Evolutionary conservation across 2,113 vertebrate genomes (phyloP), one percentile per base, ranked within the genome.

Genomic region (Nicator chloris): DNA sequence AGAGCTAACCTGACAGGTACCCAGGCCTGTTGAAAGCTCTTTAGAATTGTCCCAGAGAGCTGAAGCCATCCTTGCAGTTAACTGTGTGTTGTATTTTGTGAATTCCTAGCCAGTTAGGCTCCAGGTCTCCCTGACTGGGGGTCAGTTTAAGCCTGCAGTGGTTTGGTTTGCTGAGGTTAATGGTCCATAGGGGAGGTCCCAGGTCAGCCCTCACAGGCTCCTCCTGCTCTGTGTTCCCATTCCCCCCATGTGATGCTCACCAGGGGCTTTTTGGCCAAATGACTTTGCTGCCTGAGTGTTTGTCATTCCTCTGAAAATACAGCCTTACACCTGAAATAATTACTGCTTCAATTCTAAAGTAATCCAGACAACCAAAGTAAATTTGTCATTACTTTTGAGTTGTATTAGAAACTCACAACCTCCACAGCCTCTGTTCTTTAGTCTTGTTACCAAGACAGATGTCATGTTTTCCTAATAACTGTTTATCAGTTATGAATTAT

Each of bases 131-230:
- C 42, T 56, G 63, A 51, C 63, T 65, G 44, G 64, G 37, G 71
- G 37, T 31, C 28, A 79, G 28, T 76, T 91, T 71, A 82, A 63
- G 24, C 11, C 14, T 30, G 40, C n/a, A 80, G 37, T n/a, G 23
- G 35, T 63, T 70, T 83, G 45, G 16, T 26, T 60, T 59, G 24
- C 37, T 82, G 63, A 54, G 9, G 42, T 47, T 71, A 76, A 47
- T 12, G 26, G 39, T 44, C n/a, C 14, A 24, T 7, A 33, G 13
- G 5, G 14, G 40, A 89, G 33, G 61, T 72, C 37, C 37, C 37
- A 79, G 0, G n/a, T n/a, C n/a, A n/a, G n/a, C n/a, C n/a, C 0
- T 23, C 2, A 0, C 24, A 35, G 63, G 21, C 13, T 75, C 60
- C 47, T 54, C 28, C 11, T 40, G 50, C 16, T 51, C 22, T n/a